A percentile compares a stretch with the other conserved stretches of the same genome.
Conservation (phyloP, 2,113 vertebrate genomes). For the Anseranas semipalmata region DNA sequence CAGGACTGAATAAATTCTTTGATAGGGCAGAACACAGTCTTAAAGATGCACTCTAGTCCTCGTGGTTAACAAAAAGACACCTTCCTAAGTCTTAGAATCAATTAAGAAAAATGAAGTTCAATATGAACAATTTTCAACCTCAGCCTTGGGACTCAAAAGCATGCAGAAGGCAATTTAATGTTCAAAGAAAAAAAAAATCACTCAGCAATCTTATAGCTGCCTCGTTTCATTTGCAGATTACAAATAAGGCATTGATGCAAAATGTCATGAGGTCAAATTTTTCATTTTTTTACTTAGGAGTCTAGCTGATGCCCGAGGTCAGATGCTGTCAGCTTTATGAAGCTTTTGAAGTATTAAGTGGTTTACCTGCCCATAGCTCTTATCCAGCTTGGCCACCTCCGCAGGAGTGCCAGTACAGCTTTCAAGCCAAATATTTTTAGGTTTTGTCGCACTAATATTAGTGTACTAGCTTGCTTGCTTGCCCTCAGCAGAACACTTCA, state of each 20-base stretch:
- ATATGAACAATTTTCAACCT: not conserved
- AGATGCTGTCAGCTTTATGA: not conserved
- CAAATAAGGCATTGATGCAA: not conserved
- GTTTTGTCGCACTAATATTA: not conserved
- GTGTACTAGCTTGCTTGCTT: not conserved
- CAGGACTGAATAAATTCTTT: not conserved
- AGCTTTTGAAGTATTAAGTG: not conserved
- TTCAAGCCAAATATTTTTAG: not conserved
- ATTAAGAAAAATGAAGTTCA: not conserved
- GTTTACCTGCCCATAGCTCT: not conserved
- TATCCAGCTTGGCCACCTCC: not conserved
- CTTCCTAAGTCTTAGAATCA: not conserved
- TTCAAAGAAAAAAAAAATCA: not conserved
- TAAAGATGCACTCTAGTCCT: not conserved
- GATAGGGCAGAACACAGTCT: not conserved
- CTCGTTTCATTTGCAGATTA: not conserved
- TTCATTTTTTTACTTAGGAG: not conserved
- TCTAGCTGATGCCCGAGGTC: not conserved
- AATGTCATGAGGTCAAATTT: not conserved
- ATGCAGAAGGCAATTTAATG: not conserved
- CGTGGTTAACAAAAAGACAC: not conserved
- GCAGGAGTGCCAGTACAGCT: not conserved
- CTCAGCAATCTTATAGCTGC: not conserved
- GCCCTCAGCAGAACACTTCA: not conserved
- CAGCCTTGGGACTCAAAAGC: not conserved